phyloP scores from a whole-genome alignment of 2,888 invertebrate species.

The Leptothorax acervorum region DNA sequence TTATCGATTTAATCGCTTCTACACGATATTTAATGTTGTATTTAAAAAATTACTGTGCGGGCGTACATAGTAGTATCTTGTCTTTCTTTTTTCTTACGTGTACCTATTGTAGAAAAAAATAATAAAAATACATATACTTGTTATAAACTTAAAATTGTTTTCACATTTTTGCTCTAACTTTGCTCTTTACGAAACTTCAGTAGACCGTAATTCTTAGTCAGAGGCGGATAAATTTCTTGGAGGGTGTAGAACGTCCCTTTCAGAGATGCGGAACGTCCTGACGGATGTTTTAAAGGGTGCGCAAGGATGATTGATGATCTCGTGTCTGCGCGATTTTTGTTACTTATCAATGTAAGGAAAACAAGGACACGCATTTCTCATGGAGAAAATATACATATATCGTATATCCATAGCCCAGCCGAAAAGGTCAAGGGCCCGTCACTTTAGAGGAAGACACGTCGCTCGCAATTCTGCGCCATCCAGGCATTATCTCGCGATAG shows the following conservation, averaged over 20 bases:
- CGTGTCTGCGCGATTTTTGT: background rate
- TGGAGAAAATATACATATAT: background rate
- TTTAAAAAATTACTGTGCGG: background rate
- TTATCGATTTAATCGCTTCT: constrained; percentile 40
- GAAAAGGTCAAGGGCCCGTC: background rate
- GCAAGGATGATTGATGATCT: constrained; percentile 1
- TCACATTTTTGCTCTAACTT: background rate
- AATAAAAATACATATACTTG: background rate
- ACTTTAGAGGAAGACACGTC: constrained; percentile 6
- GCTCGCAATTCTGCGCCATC: constrained; percentile 25
- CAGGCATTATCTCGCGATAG: constrained; percentile 52
- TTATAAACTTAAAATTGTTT: background rate
- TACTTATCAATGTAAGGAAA: background rate
- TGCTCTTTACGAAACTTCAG: background rate
- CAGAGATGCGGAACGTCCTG: background rate
- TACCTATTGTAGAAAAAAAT: background rate
- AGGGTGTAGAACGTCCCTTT: background rate
- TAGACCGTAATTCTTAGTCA: background rate
- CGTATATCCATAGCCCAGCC: background rate
- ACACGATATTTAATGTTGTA: background rate
- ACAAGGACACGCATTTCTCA: background rate
- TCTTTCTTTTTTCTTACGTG: background rate
- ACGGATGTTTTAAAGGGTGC: background rate
- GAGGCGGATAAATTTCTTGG: background rate
- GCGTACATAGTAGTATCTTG: background rate